Percentiles rank a stretch among this genome's conserved stretches.
These are phyloP conservation scores for Brachynemurus nebulosus DNA, from an alignment of 2,888 invertebrate species.

Conservation along the genomic window DNA sequence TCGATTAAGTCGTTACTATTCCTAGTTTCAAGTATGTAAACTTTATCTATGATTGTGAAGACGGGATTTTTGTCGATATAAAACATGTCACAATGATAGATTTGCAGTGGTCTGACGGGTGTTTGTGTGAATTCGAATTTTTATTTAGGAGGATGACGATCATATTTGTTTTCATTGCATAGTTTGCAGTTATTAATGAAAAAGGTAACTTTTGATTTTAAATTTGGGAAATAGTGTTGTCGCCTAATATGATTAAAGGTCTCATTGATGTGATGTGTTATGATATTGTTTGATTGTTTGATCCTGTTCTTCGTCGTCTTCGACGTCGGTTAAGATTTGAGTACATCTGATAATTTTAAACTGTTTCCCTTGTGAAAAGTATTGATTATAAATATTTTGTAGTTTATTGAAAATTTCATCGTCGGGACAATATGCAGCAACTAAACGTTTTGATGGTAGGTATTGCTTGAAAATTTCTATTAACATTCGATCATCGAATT, in stretches of 20 bases:
- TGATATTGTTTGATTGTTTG: constrained; percentile 13
- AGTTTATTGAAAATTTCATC: not conserved
- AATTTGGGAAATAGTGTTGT: constrained; percentile 14
- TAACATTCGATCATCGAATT: no score
- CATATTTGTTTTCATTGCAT: constrained; percentile 11
- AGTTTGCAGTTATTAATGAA: constrained; percentile 11
- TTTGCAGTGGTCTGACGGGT: constrained; percentile 7
- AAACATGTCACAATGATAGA: constrained; percentile 8
- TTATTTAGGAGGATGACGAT: constrained; percentile 8
- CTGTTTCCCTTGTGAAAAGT: no score
- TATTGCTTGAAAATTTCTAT: no score
- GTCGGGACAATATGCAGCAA: not conserved
- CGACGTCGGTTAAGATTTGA: constrained; percentile 4
- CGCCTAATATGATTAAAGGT: constrained; percentile 11
- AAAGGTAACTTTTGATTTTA: constrained; percentile 6
- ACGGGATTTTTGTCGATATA: constrained; percentile 12
- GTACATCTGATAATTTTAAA: constrained; percentile 1
- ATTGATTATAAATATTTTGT: not conserved
- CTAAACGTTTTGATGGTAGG: no score
- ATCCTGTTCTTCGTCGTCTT: constrained; percentile 7
- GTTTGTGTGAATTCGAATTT: constrained; percentile 6
- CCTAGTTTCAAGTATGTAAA: constrained; percentile 8
- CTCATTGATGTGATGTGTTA: constrained; percentile 16
- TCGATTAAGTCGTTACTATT: not conserved
- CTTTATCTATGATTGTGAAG: constrained; percentile 17